Base-by-base conservation (phyloP, 2,113 vertebrate species). In the Riparia riparia region DNA sequence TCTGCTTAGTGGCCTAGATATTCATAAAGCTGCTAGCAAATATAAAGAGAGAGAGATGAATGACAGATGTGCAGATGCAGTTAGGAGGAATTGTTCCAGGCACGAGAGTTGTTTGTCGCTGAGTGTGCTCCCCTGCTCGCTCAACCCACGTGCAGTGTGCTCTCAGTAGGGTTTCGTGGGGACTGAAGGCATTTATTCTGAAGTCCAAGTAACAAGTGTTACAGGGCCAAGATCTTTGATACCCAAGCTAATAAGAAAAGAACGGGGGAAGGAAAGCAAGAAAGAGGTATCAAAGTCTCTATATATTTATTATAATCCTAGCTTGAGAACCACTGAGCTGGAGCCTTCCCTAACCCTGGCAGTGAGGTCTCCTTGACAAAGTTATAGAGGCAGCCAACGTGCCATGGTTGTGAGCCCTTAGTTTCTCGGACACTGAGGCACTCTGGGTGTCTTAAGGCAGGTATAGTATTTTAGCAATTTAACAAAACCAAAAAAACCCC, bases 1-100 rank as follows among this genome's bases (percentile, higher is more conserved):
- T 94, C 93, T 96, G 91, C 91, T 96, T 97, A 95, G 73, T 73
- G 95, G 86, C 86, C 92, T 88, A 94, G 89, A 90, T 94, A 82
- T 80, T 91, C 50, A 63, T 70, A 87, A 94, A 95, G 68, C 90
- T 77, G 60, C 77, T 85, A 49, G 81, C 41, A 93, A 89, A 93
- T 39, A 66, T 6, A 68, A 49, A 70, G 44, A 60, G 56, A 81
- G 31, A 77, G 32, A 42, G 28, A 77, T 44, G 66, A 45, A 51
- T 2, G 31, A 73, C 85, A 94, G 91, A 89, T 92, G 88, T 89
- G 64, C 77, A 71, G 70, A 56, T 1, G 3, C 66, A n/a, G 56
- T 90, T 47, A 71, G 73, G 58, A 76, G 53, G 53, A 91, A 76
- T 57, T 65, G 31, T 84, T 80, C 22, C 7, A 70, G 70, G 29